phyloP scores from a whole-genome alignment of 2,797 vertebrate species.

The Carduelis carduelis region DNA sequence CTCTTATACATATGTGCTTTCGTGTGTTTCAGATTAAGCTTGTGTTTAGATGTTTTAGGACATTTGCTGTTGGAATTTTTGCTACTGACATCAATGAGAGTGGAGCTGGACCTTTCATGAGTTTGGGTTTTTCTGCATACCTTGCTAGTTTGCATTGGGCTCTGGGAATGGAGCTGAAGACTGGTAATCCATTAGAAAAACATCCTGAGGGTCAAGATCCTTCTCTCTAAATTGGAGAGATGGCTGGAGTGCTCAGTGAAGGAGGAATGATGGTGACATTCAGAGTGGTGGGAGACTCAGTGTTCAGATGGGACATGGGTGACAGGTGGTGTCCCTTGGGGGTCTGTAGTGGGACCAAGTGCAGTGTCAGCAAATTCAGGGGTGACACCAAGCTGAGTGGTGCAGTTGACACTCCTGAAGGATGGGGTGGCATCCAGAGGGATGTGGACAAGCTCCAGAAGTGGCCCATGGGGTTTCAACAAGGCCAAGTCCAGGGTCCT shows the following conservation, averaged over 20 bases:
- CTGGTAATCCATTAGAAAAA: not conserved
- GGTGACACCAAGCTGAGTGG: not conserved
- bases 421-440: not conserved
- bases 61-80: slow-evolving; percentile 33
- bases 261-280: not conserved
- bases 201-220: not conserved
- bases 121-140: not conserved
- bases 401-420: not conserved
- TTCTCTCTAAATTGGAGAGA: not conserved
- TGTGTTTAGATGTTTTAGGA: slow-evolving; percentile 18
- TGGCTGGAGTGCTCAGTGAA: not conserved
- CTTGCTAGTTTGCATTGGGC: not conserved
- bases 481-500: not conserved
- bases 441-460: not conserved
- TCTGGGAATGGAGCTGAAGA: not conserved
- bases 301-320: not conserved
- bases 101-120: not conserved
- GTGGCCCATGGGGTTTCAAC: not conserved
- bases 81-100: slow-evolving; percentile 30
- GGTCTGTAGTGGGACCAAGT: not conserved
- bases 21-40: slow-evolving; percentile 13
- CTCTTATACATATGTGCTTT: not conserved
- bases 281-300: not conserved
- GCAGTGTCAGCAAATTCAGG: not conserved
- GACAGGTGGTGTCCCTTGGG: not conserved